A percentile compares a stretch with the other conserved stretches of the same genome.
Evolutionary conservation across 2,113 vertebrate genomes (phyloP).

Genomic region (Morone chrysops): DNA sequence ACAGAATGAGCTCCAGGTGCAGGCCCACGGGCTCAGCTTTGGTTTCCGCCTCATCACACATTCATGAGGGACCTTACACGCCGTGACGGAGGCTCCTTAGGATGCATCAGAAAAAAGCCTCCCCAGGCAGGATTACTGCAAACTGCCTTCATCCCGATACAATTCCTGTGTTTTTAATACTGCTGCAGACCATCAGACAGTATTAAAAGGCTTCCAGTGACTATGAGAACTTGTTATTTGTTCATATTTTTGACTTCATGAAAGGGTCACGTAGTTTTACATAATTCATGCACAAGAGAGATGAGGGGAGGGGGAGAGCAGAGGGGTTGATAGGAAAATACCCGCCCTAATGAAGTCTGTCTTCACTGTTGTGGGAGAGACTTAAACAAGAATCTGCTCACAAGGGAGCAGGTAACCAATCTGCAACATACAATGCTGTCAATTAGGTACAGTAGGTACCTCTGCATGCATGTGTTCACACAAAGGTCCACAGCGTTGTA

Average conservation of each 20-base stretch:
- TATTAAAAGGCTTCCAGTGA: not conserved
- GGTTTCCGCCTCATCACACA: slow-evolving; percentile 80
- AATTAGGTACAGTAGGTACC: not conserved
- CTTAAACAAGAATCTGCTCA: slow-evolving; percentile 68
- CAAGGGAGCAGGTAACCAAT: slow-evolving; percentile 51
- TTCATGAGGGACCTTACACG: slow-evolving; percentile 71
- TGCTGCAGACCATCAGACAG: not conserved
- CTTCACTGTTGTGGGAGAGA: slow-evolving; percentile 47
- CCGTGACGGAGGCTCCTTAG: slow-evolving; percentile 13
- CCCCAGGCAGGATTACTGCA: slow-evolving; percentile 1
- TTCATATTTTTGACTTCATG: not conserved
- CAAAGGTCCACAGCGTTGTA: slow-evolving; percentile 1
- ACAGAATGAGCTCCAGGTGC: slow-evolving; percentile 61
- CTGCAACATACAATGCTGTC: slow-evolving; percentile 26
- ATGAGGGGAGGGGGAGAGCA: not conserved
- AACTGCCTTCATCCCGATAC: not conserved
- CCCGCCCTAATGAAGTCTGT: slow-evolving; percentile 58
- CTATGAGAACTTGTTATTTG: not conserved
- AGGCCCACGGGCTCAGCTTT: slow-evolving; percentile 64
- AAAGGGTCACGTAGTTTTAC: slow-evolving; percentile 26
- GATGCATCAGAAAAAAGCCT: slow-evolving; percentile 10
- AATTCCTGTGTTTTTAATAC: not conserved
- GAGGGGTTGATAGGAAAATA: slow-evolving; percentile 52
- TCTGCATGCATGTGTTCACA: slow-evolving; percentile 12
- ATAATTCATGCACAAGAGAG: slow-evolving; percentile 66